These are phyloP conservation scores for Bombus turneri DNA, from an alignment of 1,140 invertebrate species.

Conservation along the genomic window DNA sequence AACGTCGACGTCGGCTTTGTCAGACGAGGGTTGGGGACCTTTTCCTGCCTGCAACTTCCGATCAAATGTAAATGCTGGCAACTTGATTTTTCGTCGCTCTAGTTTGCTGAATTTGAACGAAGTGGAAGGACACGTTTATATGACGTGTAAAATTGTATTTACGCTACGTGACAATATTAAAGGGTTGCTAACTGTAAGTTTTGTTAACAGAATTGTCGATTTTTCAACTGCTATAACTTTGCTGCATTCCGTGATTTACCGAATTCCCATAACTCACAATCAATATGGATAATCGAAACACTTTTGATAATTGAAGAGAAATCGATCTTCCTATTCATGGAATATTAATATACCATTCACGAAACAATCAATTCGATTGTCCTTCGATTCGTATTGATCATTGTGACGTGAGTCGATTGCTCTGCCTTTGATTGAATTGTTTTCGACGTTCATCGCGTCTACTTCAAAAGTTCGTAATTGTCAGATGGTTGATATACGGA, in stretches of 20 bases:
- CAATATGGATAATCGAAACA: neutral
- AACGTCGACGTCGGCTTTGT: constrained; percentile 3
- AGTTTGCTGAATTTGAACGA: neutral
- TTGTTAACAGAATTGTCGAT: too few relatives aligned
- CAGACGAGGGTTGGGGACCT: too few relatives aligned
- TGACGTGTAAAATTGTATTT: neutral
- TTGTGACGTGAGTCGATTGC: neutral
- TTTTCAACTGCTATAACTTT: too few relatives aligned
- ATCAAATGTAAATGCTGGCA: neutral
- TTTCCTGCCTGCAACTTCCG: neutral
- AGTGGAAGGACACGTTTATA: neutral
- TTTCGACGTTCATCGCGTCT: neutral
- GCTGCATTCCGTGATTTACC: too few relatives aligned
- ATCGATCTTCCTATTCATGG: neutral
- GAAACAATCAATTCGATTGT: constrained; percentile 19
- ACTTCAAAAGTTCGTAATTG: neutral
- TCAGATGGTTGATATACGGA: neutral
- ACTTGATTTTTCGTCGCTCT: neutral
- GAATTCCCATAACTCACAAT: too few relatives aligned
- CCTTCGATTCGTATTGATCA: constrained; percentile 23
- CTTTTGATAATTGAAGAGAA: neutral
- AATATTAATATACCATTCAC: neutral
- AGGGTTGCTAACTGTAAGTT: too few relatives aligned
- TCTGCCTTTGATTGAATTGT: neutral
- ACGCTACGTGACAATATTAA: too few relatives aligned